Base-by-base conservation (phyloP, 2,797 vertebrate genomes). In the Lacerta agilis region DNA sequence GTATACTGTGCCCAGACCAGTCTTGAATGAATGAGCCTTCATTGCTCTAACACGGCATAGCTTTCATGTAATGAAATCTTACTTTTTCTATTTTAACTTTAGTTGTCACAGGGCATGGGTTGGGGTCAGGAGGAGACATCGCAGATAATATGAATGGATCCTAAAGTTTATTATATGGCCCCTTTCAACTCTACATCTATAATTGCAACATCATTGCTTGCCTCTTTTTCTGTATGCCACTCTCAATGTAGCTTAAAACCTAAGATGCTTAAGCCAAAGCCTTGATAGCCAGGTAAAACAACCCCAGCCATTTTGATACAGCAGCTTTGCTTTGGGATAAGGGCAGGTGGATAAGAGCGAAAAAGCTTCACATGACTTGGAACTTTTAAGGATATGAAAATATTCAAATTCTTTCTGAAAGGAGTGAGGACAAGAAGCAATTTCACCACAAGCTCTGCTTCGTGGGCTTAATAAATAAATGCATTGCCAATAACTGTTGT, bases 391-490 rank as follows among this genome's bases (percentile, higher is more conserved):
- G 79, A 89, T 17, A 0, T 1, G 15, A 82, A 11, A 79, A 13
- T 8, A 15, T 2, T 5, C 85, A 85, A 88, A 90, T 61, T 1
- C 10, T 17, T 49, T 64, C 13, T 75, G 25, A 88, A 91, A 83
- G 55, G 81, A 81, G 2, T 0, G 85, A 76, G 38, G 2, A 1
- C 38, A 86, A 91, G 0, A 64, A 8, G 9, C 4, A 58, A 3
- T 41, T 79, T 27, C 27, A 2, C 43, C 36, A 3, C 88, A 88
- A 90, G 1, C 64, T 3, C 4, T 36, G 1, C 66, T 87, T 38
- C n/a, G 64, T 13, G 7, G 71, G 2, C 78, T 90, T 90, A 64
- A 82, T 43, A 89, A 72, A 64, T 45, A 4, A 29, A 87, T 36
- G 76, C 7, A 85, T 18, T 20, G 8, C 43, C 6, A 2, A 9